Evolutionary conservation across 2,888 invertebrate genomes (phyloP).

Genomic region (Teleogryllus oceanicus): DNA sequence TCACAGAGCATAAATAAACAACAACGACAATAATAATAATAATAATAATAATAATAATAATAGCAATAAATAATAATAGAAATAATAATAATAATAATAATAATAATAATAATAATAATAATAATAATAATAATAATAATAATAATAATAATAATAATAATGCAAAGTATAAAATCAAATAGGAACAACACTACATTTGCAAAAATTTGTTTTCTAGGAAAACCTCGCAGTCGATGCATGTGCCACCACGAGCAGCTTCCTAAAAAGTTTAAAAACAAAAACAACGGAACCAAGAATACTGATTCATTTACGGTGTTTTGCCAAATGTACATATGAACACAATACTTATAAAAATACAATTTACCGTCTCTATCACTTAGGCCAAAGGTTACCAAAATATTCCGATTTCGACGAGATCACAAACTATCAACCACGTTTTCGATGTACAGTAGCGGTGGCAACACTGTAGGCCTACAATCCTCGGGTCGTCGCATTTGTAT

Average conservation of each 20-base stretch:
- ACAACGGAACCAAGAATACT: constrained; percentile 20
- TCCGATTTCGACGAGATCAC: constrained; percentile 22
- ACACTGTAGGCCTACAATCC: constrained; percentile 21
- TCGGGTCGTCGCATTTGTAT: background rate
- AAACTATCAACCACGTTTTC: background rate
- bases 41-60: too few species aligned
- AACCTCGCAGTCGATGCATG: background rate
- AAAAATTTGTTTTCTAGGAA: background rate
- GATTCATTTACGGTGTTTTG: background rate
- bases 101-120: too few species aligned
- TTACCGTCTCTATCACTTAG: background rate
- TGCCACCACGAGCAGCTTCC: background rate
- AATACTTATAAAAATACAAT: constrained; percentile 18
- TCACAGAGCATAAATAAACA: too few species aligned
- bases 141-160: too few species aligned
- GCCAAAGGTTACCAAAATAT: background rate
- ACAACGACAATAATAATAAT: too few species aligned
- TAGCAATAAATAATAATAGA: too few species aligned
- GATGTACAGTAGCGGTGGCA: background rate
- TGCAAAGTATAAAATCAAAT: background rate
- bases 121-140: too few species aligned
- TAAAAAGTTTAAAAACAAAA: background rate
- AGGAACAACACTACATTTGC: background rate
- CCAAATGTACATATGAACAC: constrained; percentile 23
- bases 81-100: too few species aligned